phyloP scores from a whole-genome alignment of 1,140 invertebrate species.

The Atta colombica region DNA sequence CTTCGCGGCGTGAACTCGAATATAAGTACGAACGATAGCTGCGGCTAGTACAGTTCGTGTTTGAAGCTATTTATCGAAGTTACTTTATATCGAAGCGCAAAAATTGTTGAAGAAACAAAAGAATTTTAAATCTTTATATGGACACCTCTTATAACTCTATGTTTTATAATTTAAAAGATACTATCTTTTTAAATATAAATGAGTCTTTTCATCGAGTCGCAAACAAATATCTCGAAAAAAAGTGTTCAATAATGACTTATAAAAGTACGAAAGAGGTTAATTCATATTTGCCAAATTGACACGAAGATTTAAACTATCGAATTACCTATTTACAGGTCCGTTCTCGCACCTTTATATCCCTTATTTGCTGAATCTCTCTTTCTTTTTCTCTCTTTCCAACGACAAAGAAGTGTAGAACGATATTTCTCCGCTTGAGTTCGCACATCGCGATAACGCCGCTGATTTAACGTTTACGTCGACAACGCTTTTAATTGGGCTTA shows the following conservation, averaged over 20 bases:
- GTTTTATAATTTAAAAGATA: background rate
- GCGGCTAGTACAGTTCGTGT: constrained; percentile 19
- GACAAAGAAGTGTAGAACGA: constrained; percentile 17
- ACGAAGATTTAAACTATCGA: background rate
- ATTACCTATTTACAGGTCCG: background rate
- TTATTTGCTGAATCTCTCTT: constrained; percentile 17
- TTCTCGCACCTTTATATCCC: background rate
- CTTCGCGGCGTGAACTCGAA: constrained; percentile 43
- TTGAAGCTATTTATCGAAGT: constrained; percentile 34
- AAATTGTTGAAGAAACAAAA: constrained; percentile 24
- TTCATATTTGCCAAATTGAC: background rate
- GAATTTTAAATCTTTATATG: background rate
- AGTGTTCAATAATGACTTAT: background rate
- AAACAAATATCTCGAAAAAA: background rate
- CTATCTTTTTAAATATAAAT: background rate
- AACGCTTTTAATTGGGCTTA: constrained; percentile 85
- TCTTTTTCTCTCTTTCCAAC: background rate
- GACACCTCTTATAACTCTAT: background rate
- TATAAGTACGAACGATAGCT: constrained; percentile 45
- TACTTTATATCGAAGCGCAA: constrained; percentile 27
- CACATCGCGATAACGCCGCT: constrained; percentile 78
- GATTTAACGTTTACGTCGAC: constrained; percentile 79
- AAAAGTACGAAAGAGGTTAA: background rate
- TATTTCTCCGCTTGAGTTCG: constrained; percentile 48
- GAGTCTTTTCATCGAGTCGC: background rate